Base-by-base conservation (phyloP, 2,797 vertebrate genomes). In the Hylomyscus alleni region DNA sequence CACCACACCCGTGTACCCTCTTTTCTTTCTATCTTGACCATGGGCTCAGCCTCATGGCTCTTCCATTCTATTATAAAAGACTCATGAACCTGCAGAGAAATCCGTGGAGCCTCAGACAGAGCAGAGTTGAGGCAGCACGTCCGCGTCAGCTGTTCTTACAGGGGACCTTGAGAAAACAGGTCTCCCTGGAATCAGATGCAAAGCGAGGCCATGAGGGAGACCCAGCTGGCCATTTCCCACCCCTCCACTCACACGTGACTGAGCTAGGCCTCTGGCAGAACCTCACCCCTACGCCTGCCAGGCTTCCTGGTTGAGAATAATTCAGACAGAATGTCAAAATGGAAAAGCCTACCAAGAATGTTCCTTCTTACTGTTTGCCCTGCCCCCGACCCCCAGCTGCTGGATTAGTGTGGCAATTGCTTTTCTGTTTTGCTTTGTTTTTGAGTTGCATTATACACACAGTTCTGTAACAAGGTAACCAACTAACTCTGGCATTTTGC, bases 381-480 rank as follows among this genome's bases (percentile, higher is more conserved):
- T 84, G 10, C 60, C 40, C 47, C 5, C 11, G 37, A 15, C 37
- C 29, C n/a, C 37, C n/a, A 75, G 56, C 17, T 81, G 58, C 65
- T 90, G 52, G 67, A 14, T 52, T 94, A 37, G 19, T 76, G 92
- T 91, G 54, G 13, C 86, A 56, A 72, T 65, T 88, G 76, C 29
- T 76, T 75, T 72, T 87, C 26, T 67, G 29, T 31, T 34, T 29
- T 65, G 62, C 14, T 67, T 69, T 72, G 7, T n/a, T 95, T 80
- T 87, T 75, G 22, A 84, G 60, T 73, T 56, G 13, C 31, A 90
- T 90, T 94, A 93, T 19, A 87, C 60, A 24, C 62, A 93, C 84
- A 15, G 54, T 93, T 97, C 34, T 58, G 34, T 84, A 82, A 76
- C 37, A 92, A 84, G 67, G 40, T 37, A 81, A 81, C 87, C 62